A percentile compares a stretch with the other conserved stretches of the same genome.
These are phyloP conservation scores for Acropora yongei DNA, from an alignment of 64 coral and sea anemone genomes.

Conservation along the genomic window DNA sequence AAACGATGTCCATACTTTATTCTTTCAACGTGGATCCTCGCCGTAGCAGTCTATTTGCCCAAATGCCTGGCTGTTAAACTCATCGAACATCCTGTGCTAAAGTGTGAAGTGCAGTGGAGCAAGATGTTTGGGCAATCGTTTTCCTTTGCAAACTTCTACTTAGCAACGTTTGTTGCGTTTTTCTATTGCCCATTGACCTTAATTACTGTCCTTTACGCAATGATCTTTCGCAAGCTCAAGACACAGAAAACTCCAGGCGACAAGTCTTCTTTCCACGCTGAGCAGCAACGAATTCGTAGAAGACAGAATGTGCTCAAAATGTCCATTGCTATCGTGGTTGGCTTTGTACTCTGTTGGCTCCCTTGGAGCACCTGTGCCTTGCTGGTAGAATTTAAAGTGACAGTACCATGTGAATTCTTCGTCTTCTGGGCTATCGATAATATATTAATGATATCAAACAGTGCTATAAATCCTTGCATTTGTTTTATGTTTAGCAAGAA, in stretches of 20 bases:
- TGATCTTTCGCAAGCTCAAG: not conserved
- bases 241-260: not conserved
- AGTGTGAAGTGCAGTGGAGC: not conserved
- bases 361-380: not conserved
- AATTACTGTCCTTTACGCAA: not conserved
- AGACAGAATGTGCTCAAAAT: not conserved
- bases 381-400: not conserved
- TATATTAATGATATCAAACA: not conserved
- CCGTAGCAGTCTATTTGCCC: not conserved
- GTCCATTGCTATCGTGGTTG: not conserved
- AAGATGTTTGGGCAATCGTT: not conserved
- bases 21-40: not conserved
- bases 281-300: not conserved
- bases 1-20: not conserved
- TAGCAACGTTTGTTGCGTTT: not conserved
- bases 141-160: not conserved
- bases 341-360: not conserved
- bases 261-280: not conserved
- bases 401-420: too few species aligned
- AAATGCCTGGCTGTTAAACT: not conserved
- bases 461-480: slow-evolving; percentile 1
- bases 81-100: not conserved
- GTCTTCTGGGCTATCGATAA: not conserved
- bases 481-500: not conserved
- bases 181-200: not conserved